phyloP scores from a whole-genome alignment of 2,888 invertebrate genomes.

The Dryobota labecula region DNA sequence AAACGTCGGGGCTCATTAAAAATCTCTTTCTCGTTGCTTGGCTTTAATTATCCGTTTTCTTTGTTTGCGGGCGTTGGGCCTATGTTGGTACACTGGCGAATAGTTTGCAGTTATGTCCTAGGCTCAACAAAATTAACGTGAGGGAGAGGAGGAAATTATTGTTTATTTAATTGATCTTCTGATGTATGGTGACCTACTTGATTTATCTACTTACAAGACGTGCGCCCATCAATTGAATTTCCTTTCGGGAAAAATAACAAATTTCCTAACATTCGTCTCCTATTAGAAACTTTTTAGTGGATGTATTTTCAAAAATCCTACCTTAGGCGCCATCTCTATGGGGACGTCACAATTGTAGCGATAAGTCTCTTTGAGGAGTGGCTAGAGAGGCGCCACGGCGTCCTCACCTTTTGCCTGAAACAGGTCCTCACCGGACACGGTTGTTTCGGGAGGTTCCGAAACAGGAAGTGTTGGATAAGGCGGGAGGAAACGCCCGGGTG shows the following conservation, averaged over 20 bases:
- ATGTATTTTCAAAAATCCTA: background rate
- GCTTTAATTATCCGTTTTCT: conserved; percentile 89
- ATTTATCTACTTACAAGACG: background rate
- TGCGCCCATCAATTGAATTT: too few relatives aligned
- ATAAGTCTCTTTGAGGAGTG: too few relatives aligned
- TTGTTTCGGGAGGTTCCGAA: too few relatives aligned
- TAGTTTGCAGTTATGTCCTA: conserved; percentile 74
- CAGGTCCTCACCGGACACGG: too few relatives aligned
- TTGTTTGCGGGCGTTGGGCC: conserved; percentile 82
- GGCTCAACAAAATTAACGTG: conserved; percentile 64
- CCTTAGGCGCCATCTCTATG: too few relatives aligned
- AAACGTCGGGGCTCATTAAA: conserved; percentile 87
- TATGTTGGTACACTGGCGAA: conserved; percentile 78
- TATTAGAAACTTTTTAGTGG: background rate
- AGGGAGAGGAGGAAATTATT: conserved; percentile 24
- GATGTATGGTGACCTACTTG: conserved; percentile 28
- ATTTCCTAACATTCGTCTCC: background rate
- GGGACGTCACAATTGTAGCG: too few relatives aligned
- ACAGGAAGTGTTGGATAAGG: too few relatives aligned
- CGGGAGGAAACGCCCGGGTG: too few relatives aligned
- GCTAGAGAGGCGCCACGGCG: too few relatives aligned
- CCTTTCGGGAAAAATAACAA: background rate
- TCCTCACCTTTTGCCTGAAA: too few relatives aligned
- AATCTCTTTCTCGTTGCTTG: conserved; percentile 87
- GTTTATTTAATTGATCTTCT: conserved; percentile 51